These are phyloP conservation scores for Turritopsis dohrnii DNA, from an alignment of 30 jellyfish, hydroid and myxozoan species.

Conservation along the genomic window DNA sequence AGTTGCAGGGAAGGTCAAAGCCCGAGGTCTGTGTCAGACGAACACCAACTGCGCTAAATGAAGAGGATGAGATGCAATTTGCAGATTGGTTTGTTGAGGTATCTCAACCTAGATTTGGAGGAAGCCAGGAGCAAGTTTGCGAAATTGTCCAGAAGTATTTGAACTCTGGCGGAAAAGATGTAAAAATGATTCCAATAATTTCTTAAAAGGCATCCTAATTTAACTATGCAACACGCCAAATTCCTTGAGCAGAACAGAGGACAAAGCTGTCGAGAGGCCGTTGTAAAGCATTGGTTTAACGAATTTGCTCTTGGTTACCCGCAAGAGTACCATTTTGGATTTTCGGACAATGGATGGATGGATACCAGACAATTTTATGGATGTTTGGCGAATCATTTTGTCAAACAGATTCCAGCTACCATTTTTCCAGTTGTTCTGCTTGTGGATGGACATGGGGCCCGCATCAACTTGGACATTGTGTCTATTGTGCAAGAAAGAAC, in stretches of 20 bases:
- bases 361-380: slow-evolving; percentile 35
- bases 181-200: slow-evolving; percentile 21
- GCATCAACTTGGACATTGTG: slow-evolving; percentile 34
- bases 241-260: slow-evolving; percentile 27
- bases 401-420: slow-evolving; percentile 24
- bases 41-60: no score
- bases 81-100: slow-evolving; percentile 31
- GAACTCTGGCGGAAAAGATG: slow-evolving; percentile 27
- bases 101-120: slow-evolving; percentile 27
- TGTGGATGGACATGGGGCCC: slow-evolving; percentile 36
- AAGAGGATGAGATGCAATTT: no score
- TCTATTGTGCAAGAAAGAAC: slow-evolving; percentile 27
- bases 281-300: slow-evolving; percentile 26
- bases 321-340: slow-evolving; percentile 22
- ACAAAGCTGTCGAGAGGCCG: slow-evolving; percentile 17
- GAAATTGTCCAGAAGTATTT: slow-evolving; percentile 29
- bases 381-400: slow-evolving; percentile 29
- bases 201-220: slow-evolving; percentile 20
- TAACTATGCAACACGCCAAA: slow-evolving; percentile 5
- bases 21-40: no score
- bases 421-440: slow-evolving; percentile 26
- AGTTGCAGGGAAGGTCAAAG: no score
- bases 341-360: slow-evolving; percentile 40
- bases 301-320: slow-evolving; percentile 42
- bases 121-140: slow-evolving; percentile 17